These are phyloP conservation scores for Acleris emargana DNA, from an alignment of 2,888 invertebrate genomes.

Conservation along the genomic window DNA sequence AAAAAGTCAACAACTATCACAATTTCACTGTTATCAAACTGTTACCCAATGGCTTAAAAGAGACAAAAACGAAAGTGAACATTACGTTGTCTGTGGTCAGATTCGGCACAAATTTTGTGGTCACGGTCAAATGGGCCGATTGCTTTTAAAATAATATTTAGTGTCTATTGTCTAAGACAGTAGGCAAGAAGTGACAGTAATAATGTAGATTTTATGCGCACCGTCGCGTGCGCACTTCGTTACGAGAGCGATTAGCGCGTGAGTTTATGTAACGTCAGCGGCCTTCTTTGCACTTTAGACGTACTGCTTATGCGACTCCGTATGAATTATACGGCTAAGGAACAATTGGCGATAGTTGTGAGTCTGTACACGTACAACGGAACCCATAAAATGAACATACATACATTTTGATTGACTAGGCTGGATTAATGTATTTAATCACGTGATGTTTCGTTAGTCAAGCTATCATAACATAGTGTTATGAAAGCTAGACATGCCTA, in stretches of 20 bases:
- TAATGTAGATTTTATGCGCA: conserved; percentile 26
- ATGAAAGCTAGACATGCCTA: no score
- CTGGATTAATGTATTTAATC: no score
- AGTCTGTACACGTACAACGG: neutral
- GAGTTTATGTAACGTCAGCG: conserved; percentile 27
- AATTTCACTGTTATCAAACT: conserved; percentile 55
- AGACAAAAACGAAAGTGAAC: conserved; percentile 60
- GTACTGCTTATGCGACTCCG: neutral
- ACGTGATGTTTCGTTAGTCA: no score
- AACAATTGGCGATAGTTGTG: neutral
- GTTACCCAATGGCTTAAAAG: conserved; percentile 51
- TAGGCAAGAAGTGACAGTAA: conserved; percentile 15
- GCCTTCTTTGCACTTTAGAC: conserved; percentile 6
- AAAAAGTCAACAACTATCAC: conserved; percentile 26
- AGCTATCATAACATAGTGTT: no score
- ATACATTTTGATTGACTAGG: no score
- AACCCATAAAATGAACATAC: no score
- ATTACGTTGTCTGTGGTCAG: conserved; percentile 52
- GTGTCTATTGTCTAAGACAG: conserved; percentile 37
- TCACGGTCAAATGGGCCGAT: conserved; percentile 66
- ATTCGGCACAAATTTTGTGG: conserved; percentile 67
- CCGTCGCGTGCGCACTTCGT: conserved; percentile 28
- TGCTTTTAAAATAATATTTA: conserved; percentile 46
- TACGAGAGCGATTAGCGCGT: conserved; percentile 9
- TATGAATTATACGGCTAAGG: neutral